These are phyloP conservation scores for Brachypterus glaber DNA, from an alignment of 2,888 invertebrate genomes.

Conservation along the genomic window DNA sequence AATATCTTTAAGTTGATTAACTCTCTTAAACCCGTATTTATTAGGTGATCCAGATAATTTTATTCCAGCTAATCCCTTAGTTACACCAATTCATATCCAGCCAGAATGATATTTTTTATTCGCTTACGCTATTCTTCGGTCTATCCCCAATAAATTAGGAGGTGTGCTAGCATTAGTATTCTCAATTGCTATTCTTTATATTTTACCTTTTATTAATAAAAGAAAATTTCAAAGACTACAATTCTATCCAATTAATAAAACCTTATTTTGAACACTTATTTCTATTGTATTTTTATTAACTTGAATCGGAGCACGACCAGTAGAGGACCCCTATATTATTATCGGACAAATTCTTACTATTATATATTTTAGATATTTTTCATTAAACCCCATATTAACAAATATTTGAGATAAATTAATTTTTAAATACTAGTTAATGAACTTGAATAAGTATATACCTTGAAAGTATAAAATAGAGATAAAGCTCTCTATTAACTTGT, in stretches of 20 bases:
- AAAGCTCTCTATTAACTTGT: slow-evolving; percentile 18
- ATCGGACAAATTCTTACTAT: slow-evolving; percentile 53
- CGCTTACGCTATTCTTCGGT: slow-evolving; percentile 71
- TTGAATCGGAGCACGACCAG: slow-evolving; percentile 61
- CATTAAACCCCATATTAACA: slow-evolving; percentile 44
- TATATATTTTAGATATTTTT: slow-evolving; percentile 49
- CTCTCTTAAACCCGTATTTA: slow-evolving; percentile 45
- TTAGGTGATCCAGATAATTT: slow-evolving; percentile 67
- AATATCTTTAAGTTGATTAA: too few relatives aligned
- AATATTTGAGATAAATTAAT: slow-evolving; percentile 49
- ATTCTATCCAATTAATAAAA: slow-evolving; percentile 54
- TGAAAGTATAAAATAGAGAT: slow-evolving; percentile 59
- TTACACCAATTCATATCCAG: slow-evolving; percentile 67
- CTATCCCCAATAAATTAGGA: slow-evolving; percentile 71
- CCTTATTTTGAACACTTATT: slow-evolving; percentile 51
- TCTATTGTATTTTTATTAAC: slow-evolving; percentile 52
- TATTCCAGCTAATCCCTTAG: slow-evolving; percentile 56
- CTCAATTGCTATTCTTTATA: slow-evolving; percentile 58
- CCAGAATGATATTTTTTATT: slow-evolving; percentile 81
- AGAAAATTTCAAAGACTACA: slow-evolving; percentile 48
- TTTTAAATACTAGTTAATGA: slow-evolving; percentile 48
- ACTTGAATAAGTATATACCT: slow-evolving; percentile 58
- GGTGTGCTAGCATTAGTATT: slow-evolving; percentile 59
- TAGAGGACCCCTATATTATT: slow-evolving; percentile 56
- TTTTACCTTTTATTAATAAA: slow-evolving; percentile 48